A percentile compares a stretch with the other conserved stretches of the same genome.
Evolutionary conservation across 2,113 vertebrate species (phyloP).

Genomic region (Columba livia): DNA sequence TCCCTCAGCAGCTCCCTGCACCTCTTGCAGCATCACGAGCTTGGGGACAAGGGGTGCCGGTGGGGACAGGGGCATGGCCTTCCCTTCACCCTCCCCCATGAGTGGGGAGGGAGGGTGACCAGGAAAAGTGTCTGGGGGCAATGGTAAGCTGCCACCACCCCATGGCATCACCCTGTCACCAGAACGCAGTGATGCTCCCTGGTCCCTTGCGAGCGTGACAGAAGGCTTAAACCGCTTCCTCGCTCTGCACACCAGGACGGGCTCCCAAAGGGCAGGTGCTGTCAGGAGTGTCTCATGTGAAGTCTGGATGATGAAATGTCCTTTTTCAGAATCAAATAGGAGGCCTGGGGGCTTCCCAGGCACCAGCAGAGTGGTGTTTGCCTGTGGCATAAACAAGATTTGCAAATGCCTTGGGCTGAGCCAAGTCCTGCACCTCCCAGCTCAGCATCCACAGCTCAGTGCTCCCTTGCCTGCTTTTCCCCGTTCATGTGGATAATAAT

Average conservation of each 20-base stretch:
- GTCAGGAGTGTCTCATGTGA: background rate
- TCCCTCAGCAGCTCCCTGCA: too few species aligned
- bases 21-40: background rate
- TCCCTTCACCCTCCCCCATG: accelerated
- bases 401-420: background rate
- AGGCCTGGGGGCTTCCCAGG: background rate
- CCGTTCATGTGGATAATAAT: accelerated
- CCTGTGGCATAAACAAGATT: background rate
- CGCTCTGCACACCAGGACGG: accelerated
- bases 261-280: background rate
- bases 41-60: accelerated
- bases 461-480: background rate
- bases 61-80: background rate
- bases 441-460: background rate
- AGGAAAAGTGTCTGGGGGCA: background rate
- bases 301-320: background rate
- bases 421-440: background rate
- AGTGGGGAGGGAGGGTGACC: accelerated
- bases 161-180: background rate
- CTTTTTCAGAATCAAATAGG: background rate
- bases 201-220: accelerated
- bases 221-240: background rate
- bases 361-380: background rate
- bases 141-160: background rate
- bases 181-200: background rate